These are phyloP conservation scores for Isaurus tuberculatus DNA, from an alignment of 92 coral and sea anemone genomes.

Conservation along the genomic window DNA sequence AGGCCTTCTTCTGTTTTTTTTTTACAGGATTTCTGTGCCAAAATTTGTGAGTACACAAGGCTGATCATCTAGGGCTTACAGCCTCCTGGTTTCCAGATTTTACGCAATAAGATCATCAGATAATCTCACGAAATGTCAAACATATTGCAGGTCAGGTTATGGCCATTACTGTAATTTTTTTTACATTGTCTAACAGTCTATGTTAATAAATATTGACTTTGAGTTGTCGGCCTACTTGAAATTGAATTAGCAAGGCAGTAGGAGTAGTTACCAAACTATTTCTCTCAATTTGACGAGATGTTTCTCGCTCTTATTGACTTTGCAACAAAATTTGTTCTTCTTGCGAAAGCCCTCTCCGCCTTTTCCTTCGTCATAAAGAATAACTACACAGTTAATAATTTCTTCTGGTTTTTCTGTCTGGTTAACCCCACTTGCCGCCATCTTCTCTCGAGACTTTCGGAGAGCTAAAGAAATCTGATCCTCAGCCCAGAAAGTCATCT, in stretches of 20 bases:
- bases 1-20: too few species aligned
- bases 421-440: constrained; percentile 5
- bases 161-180: too few species aligned
- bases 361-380: constrained; percentile 59
- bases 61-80: constrained; percentile 45
- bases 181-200: not conserved
- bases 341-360: constrained; percentile 57
- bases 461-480: not conserved
- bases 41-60: constrained; percentile 56
- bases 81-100: not conserved
- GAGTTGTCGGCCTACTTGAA: constrained; percentile 34
- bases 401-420: constrained; percentile 14
- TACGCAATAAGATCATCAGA: not conserved
- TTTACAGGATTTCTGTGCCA: constrained; percentile 54
- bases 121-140: not conserved
- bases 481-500: not conserved
- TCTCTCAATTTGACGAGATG: not conserved
- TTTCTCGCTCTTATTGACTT: not conserved
- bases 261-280: not conserved
- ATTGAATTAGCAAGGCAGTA: not conserved
- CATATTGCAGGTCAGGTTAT: too few species aligned
- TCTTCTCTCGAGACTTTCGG: not conserved
- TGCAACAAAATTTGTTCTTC: constrained; percentile 59
- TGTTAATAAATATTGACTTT: constrained; percentile 25
- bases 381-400: constrained; percentile 48